A percentile compares a stretch with the other conserved stretches of the same genome.
Conservation (phyloP, 2,888 invertebrate species). For the Nymphalis polychloros region DNA sequence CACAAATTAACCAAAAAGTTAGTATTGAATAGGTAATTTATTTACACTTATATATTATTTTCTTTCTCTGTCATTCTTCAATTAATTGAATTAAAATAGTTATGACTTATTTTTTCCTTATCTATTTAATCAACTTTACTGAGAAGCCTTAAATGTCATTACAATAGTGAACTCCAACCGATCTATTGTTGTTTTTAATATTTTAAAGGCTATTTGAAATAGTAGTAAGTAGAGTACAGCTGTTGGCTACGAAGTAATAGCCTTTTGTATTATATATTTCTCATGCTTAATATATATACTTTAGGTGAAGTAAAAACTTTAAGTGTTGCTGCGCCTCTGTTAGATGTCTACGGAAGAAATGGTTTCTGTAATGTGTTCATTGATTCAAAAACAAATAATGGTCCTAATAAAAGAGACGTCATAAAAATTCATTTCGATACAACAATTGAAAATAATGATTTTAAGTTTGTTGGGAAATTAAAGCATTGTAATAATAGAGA, state of each 20-base stretch:
- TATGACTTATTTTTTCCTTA: too few species aligned
- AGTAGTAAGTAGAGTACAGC: background rate
- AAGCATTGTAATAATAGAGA: conserved; percentile 54
- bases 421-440: conserved; percentile 65
- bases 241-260: too few species aligned
- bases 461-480: conserved; percentile 39
- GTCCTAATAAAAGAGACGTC: conserved; percentile 50
- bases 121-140: too few species aligned
- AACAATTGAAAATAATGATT: conserved; percentile 39
- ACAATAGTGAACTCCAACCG: too few species aligned
- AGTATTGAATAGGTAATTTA: too few species aligned
- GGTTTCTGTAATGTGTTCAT: conserved; percentile 62
- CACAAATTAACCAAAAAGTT: too few species aligned
- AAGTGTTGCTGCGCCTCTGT: conserved; percentile 59
- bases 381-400: conserved; percentile 53
- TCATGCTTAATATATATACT: background rate
- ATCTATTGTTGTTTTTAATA: too few species aligned
- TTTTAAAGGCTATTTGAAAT: background rate
- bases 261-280: background rate
- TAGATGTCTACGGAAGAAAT: conserved; percentile 55
- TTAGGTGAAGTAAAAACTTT: conserved; percentile 55
- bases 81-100: too few species aligned
- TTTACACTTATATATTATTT: too few species aligned
- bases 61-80: too few species aligned
- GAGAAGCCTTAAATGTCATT: too few species aligned